phyloP scores from a whole-genome alignment of 2,888 invertebrate genomes.

The Spilarctia lutea region DNA sequence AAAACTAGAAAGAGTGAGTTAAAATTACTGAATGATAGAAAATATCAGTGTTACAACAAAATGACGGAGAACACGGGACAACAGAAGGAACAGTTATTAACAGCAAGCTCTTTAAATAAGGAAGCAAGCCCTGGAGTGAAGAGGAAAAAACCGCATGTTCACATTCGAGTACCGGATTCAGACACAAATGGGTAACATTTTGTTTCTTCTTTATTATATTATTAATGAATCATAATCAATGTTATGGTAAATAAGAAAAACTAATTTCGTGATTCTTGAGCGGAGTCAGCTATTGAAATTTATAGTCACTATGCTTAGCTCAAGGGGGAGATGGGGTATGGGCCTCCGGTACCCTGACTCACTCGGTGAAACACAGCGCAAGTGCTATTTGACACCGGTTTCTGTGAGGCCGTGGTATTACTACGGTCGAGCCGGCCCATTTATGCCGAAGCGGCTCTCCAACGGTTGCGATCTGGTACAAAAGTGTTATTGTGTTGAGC shows the following conservation, averaged over 20 bases:
- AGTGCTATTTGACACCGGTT: too few species aligned
- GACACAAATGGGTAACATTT: constrained; percentile 62
- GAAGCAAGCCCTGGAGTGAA: constrained; percentile 53
- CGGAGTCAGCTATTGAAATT: neutral
- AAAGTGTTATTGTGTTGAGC: constrained; percentile 55
- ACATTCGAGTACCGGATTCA: constrained; percentile 71
- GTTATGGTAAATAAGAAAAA: neutral
- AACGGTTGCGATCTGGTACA: constrained; percentile 20
- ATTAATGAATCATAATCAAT: too few species aligned
- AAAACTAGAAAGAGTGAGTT: neutral
- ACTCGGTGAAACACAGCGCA: too few species aligned
- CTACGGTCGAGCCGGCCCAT: too few species aligned
- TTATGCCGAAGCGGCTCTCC: too few species aligned
- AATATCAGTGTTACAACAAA: constrained; percentile 17
- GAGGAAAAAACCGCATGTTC: constrained; percentile 68
- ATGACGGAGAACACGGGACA: constrained; percentile 74
- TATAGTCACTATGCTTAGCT: too few species aligned
- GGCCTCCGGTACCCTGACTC: too few species aligned
- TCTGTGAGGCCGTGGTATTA: too few species aligned
- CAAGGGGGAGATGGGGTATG: too few species aligned
- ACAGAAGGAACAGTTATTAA: constrained; percentile 54
- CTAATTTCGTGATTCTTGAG: too few species aligned
- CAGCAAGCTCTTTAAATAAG: constrained; percentile 70
- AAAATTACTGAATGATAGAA: neutral
- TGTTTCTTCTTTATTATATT: neutral